A percentile compares a stretch with the other conserved stretches of the same genome.
Evolutionary conservation across 2,888 invertebrate genomes (phyloP).

Genomic region (Lomographa bimaculata): DNA sequence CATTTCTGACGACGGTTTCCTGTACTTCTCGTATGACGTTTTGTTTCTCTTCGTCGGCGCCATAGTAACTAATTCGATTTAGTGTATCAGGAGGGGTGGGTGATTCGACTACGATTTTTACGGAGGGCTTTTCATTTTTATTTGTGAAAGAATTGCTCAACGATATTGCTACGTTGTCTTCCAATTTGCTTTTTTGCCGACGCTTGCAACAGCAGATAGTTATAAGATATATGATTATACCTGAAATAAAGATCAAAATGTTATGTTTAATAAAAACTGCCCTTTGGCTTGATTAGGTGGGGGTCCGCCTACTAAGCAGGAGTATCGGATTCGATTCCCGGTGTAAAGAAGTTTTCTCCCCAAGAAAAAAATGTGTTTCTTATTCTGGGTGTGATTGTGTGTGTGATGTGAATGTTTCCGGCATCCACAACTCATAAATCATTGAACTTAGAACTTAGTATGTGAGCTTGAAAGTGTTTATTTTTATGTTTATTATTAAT

Average conservation of each 20-base stretch:
- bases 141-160: conserved; percentile 41
- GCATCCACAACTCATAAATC: too few species aligned
- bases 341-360: too few species aligned
- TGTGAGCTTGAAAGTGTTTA: too few species aligned
- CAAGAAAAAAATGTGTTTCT: too few species aligned
- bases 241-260: conserved; percentile 46
- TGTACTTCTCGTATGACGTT: conserved; percentile 40
- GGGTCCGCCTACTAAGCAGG: too few species aligned
- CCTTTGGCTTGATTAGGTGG: too few species aligned
- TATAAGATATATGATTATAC: conserved; percentile 66
- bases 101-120: conserved; percentile 69
- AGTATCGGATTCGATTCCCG: too few species aligned
- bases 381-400: too few species aligned
- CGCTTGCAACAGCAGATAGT: conserved; percentile 60
- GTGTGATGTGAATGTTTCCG: too few species aligned
- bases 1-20: conserved; percentile 39
- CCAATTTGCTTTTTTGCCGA: conserved; percentile 37
- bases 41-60: conserved; percentile 38
- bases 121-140: conserved; percentile 61
- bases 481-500: too few species aligned
- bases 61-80: conserved; percentile 46
- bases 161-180: conserved; percentile 42
- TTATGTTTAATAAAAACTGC: too few species aligned
- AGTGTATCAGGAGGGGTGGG: conserved; percentile 70
- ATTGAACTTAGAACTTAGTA: too few species aligned